Conservation (phyloP, 2,113 vertebrate species). For the Psephotus haematonotus region DNA sequence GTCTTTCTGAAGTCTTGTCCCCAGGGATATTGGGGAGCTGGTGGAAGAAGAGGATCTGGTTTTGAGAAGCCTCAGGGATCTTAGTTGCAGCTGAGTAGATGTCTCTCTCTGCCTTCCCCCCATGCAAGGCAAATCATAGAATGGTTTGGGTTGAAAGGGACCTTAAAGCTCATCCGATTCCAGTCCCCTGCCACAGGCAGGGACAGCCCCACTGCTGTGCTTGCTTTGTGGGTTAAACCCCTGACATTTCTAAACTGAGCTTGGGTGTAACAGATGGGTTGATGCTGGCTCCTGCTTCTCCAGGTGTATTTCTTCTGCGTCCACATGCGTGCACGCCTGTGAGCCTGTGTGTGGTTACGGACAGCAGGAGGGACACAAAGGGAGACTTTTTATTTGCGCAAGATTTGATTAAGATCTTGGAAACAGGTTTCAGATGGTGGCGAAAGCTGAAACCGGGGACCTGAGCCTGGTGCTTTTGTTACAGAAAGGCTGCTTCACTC, state of each 20-base stretch:
- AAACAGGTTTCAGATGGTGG: constrained; percentile 26
- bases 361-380: background rate
- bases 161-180: background rate
- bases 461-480: background rate
- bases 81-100: background rate
- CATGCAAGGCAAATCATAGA: background rate
- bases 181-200: background rate
- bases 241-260: background rate
- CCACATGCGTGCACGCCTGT: background rate
- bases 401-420: constrained; percentile 36
- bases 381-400: background rate
- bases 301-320: background rate
- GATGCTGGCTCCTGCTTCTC: background rate
- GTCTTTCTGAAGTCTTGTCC: background rate
- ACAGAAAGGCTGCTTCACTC: background rate
- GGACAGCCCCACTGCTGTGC: background rate
- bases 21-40: background rate
- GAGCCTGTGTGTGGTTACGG: background rate
- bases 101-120: background rate
- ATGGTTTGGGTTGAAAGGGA: background rate
- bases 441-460: background rate
- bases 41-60: background rate
- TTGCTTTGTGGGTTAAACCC: background rate
- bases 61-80: background rate
- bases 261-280: background rate